Percentiles rank a stretch among this genome's conserved stretches.
Conservation (phyloP, 2,797 vertebrate species). For the Pelobates cultripes region DNA sequence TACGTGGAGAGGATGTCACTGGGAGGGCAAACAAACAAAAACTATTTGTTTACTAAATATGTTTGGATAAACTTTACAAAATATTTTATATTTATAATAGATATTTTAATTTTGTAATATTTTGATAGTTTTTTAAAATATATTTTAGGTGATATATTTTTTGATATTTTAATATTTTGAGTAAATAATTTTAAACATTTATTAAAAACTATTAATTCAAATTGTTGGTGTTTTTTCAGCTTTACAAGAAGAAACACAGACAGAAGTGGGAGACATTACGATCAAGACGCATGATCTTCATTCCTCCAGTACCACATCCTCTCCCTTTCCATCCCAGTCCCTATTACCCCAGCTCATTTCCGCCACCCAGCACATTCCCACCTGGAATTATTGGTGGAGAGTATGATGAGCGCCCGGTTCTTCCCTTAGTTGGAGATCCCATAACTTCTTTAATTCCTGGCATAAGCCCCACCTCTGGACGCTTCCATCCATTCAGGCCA, state of each 20-base stretch:
- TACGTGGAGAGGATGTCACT: no score
- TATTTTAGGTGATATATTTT: no score
- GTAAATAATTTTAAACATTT: no score
- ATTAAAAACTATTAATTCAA: no score
- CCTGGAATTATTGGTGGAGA: conserved; percentile 77
- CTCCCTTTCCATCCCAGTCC: conserved; percentile 67
- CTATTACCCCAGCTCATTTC: conserved; percentile 66
- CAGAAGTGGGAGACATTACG: conserved; percentile 70
- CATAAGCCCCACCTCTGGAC: conserved; percentile 64
- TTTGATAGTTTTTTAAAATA: no score
- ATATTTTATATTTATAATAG: no score
- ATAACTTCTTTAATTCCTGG: conserved; percentile 73
- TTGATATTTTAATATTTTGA: no score
- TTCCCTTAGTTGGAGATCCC: conserved; percentile 71
- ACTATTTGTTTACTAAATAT: no score
- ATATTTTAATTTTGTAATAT: no score
- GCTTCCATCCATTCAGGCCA: conserved; percentile 72
- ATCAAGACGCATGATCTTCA: conserved; percentile 66
- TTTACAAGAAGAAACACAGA: conserved; percentile 74
- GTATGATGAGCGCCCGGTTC: conserved; percentile 71
- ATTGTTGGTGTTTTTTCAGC: conserved; percentile 59
- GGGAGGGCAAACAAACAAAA: no score
- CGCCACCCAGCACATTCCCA: conserved; percentile 70
- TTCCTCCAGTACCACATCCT: conserved; percentile 66
- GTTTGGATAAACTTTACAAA: no score